These are phyloP conservation scores for Cynocephalus volans DNA, from an alignment of 2,113 vertebrate species.

Conservation along the genomic window DNA sequence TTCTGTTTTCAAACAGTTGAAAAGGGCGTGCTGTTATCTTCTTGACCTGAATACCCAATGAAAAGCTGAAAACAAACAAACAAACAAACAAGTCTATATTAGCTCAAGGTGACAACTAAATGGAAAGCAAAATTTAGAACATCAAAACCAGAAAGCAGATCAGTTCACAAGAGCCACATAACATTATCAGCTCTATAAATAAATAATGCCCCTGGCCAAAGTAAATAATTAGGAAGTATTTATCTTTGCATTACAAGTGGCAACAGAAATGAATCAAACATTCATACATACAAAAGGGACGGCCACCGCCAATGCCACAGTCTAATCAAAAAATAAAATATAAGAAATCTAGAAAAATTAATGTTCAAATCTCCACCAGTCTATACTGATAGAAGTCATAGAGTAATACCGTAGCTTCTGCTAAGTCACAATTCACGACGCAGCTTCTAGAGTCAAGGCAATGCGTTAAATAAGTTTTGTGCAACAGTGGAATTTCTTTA, in stretches of 20 bases:
- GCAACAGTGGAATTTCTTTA: background rate
- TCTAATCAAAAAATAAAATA: conserved; percentile 12
- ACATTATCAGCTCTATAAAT: background rate
- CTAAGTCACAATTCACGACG: background rate
- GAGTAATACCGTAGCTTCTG: background rate
- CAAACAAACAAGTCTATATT: background rate
- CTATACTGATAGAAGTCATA: background rate
- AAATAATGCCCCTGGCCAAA: background rate
- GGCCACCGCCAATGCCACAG: background rate
- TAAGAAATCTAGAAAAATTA: background rate
- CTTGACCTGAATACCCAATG: conserved; percentile 31
- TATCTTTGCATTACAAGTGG: background rate
- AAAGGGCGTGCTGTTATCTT: background rate
- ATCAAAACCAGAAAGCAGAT: background rate
- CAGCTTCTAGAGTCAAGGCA: background rate
- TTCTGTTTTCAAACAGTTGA: background rate
- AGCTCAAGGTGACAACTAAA: conserved; percentile 4
- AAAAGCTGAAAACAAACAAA: background rate
- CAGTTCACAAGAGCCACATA: background rate
- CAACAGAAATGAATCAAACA: conserved; percentile 18
- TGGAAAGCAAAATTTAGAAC: conserved; percentile 21
- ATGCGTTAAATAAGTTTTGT: background rate
- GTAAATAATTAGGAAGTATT: background rate
- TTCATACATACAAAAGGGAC: background rate
- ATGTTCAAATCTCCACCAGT: background rate